Conservation (phyloP, 2,888 invertebrate species). For the Hymenopus coronatus region DNA sequence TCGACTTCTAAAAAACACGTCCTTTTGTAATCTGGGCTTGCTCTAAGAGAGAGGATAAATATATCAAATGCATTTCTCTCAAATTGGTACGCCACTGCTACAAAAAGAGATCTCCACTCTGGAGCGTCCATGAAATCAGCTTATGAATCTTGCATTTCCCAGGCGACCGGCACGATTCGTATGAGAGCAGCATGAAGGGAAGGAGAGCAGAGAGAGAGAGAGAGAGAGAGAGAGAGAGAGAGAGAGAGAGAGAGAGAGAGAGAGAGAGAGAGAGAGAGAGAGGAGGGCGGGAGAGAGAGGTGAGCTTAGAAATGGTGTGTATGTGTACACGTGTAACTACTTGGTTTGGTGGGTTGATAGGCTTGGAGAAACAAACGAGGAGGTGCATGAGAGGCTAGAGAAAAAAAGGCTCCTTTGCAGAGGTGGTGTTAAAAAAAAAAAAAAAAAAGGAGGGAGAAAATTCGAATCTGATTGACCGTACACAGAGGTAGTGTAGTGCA, state of each 20-base stretch:
- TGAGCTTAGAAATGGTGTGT: background rate
- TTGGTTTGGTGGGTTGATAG: background rate
- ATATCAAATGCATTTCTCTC: background rate
- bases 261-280: background rate
- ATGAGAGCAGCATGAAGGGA: background rate
- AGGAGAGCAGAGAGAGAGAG: background rate
- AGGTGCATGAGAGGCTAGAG: background rate
- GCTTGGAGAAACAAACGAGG: background rate
- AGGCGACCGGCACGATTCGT: slow-evolving; percentile 4
- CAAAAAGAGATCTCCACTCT: background rate
- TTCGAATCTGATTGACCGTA: background rate
- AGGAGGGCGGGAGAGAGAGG: background rate
- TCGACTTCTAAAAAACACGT: too few species aligned
- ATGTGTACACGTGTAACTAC: background rate
- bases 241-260: background rate
- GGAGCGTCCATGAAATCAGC: background rate
- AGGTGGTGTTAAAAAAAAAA: too few species aligned
- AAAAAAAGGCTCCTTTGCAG: background rate
- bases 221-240: too few species aligned
- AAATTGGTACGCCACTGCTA: background rate
- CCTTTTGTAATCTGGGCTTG: too few species aligned
- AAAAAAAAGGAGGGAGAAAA: background rate
- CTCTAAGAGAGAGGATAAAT: background rate
- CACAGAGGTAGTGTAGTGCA: too few species aligned
- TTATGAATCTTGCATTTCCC: slow-evolving; percentile 12